phyloP scores from a whole-genome alignment of 2,113 vertebrate species.

The Gymnocephalus cernua region DNA sequence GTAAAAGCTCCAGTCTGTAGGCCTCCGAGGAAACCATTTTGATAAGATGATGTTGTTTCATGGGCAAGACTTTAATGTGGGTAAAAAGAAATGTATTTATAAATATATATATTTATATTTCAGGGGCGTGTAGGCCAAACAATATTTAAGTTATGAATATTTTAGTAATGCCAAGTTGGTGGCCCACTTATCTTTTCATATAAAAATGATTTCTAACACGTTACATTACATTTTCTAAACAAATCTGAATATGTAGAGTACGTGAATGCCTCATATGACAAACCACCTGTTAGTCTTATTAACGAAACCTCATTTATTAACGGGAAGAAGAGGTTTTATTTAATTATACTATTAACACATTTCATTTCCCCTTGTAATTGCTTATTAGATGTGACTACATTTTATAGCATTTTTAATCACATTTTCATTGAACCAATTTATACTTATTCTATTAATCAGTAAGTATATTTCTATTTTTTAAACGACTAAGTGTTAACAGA shows the following conservation, averaged over 20 bases:
- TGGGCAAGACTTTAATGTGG: conserved; percentile 6
- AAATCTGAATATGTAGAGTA: background rate
- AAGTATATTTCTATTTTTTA: background rate
- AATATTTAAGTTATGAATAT: background rate
- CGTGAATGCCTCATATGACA: conserved; percentile 26
- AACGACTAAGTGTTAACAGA: background rate
- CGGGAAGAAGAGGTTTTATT: background rate
- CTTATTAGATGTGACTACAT: background rate
- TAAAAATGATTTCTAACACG: background rate
- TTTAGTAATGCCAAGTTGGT: conserved; percentile 19
- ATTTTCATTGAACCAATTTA: too few species aligned
- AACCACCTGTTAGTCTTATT: conserved; percentile 48
- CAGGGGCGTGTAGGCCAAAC: conserved; percentile 23
- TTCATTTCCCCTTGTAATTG: background rate
- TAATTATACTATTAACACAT: background rate
- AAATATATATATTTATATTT: background rate
- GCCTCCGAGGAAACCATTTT: conserved; percentile 6
- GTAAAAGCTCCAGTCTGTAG: conserved; percentile 48
- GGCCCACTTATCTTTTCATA: conserved; percentile 12
- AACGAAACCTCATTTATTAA: background rate
- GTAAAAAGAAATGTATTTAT: background rate
- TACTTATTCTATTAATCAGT: background rate
- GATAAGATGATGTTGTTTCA: background rate
- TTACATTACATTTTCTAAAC: background rate
- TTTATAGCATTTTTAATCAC: background rate